A percentile compares a stretch with the other conserved stretches of the same genome.
Conservation (phyloP, 1,140 invertebrate species). For the Chrysopa pallens region DNA sequence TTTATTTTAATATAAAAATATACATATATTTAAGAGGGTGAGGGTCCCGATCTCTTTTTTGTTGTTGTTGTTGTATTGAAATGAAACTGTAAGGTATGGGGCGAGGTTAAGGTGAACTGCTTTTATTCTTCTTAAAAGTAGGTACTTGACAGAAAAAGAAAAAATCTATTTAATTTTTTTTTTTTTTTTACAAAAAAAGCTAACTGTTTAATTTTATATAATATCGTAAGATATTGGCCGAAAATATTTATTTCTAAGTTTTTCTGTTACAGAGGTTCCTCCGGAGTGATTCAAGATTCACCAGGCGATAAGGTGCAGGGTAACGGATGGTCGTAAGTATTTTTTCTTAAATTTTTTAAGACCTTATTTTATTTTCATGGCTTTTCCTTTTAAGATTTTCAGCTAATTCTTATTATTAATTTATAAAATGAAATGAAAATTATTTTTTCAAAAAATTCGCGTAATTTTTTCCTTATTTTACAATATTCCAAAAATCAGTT, state of each 20-base stretch:
- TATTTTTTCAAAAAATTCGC: too few relatives aligned
- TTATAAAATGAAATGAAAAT: too few relatives aligned
- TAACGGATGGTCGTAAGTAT: slow-evolving; percentile 35
- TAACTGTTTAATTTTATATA: too few relatives aligned
- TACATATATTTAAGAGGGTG: neutral
- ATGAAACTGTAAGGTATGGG: neutral
- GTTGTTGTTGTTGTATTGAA: neutral
- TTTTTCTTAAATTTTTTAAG: neutral
- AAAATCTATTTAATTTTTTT: too few relatives aligned
- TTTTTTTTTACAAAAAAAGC: too few relatives aligned
- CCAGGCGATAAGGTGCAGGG: slow-evolving; percentile 25
- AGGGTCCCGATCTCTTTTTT: neutral
- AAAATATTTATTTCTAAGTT: neutral
- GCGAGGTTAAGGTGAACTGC: neutral
- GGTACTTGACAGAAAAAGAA: neutral
- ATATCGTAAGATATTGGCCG: too few relatives aligned
- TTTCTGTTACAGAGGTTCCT: slow-evolving; percentile 29
- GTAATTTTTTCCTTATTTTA: too few relatives aligned
- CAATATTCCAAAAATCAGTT: too few relatives aligned
- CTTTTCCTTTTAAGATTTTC: slow-evolving; percentile 2
- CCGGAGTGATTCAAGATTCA: slow-evolving; percentile 27
- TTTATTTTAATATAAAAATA: neutral
- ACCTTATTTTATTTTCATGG: neutral
- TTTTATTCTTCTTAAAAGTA: neutral
- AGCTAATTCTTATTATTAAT: too few relatives aligned